Evolutionary conservation across 2,113 vertebrate species (phyloP).

Genomic region (Pseudolaguvia tuberculata): DNA sequence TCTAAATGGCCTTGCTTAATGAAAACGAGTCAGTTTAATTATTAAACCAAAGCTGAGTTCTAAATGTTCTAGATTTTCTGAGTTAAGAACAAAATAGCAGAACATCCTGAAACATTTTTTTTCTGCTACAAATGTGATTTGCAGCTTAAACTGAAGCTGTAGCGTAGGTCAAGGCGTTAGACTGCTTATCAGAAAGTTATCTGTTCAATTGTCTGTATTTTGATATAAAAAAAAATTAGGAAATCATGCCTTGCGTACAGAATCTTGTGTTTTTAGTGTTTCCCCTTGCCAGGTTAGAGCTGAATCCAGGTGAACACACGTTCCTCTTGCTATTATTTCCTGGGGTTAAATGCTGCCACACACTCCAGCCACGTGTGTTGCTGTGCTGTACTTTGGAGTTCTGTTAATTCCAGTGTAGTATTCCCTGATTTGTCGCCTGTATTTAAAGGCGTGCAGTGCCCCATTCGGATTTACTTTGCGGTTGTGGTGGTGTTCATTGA

Average conservation of each 20-base stretch:
- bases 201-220: too few species aligned
- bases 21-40: conserved; percentile 26
- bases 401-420: conserved; percentile 4
- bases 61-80: background rate
- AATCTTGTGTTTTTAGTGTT: background rate
- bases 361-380: too few species aligned
- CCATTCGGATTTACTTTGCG: conserved; percentile 7
- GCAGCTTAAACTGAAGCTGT: background rate
- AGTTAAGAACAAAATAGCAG: too few species aligned
- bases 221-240: too few species aligned
- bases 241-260: background rate
- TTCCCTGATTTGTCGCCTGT: background rate
- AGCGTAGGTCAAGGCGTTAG: too few species aligned
- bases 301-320: conserved; percentile 10
- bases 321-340: conserved; percentile 1
- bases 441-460: background rate
- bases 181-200: too few species aligned
- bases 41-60: conserved; percentile 20
- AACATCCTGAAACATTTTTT: background rate
- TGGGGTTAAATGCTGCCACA: conserved; percentile 10
- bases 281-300: background rate
- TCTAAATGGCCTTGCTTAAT: conserved; percentile 19
- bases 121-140: background rate
- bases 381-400: background rate
- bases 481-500: background rate